A percentile compares a stretch with the other conserved stretches of the same genome.
These are phyloP conservation scores for Cygnus atratus DNA, from an alignment of 2,113 vertebrate species.

Conservation along the genomic window DNA sequence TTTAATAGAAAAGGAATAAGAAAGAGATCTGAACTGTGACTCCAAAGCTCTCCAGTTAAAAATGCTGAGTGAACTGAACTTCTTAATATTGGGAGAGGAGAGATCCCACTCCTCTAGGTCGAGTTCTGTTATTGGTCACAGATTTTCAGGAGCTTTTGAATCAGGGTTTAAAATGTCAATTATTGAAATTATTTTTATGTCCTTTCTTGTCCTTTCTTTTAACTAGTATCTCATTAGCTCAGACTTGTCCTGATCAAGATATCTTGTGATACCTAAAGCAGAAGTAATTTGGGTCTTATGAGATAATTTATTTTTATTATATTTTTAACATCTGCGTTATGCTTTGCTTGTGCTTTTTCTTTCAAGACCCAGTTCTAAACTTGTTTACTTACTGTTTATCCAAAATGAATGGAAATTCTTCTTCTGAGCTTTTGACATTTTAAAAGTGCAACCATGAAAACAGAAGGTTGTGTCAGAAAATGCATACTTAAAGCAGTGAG, in stretches of 20 bases:
- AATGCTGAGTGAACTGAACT: neutral
- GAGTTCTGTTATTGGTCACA: neutral
- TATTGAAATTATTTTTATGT: neutral
- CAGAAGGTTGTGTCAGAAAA: neutral
- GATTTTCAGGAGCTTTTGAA: neutral
- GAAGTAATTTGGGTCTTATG: neutral
- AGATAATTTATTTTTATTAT: neutral
- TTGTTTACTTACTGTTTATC: neutral
- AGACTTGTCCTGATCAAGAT: neutral
- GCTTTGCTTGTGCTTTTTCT: neutral
- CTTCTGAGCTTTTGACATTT: neutral
- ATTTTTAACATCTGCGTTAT: neutral
- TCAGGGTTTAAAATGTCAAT: neutral
- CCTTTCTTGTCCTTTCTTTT: neutral
- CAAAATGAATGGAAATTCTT: neutral
- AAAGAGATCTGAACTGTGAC: neutral
- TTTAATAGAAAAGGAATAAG: neutral
- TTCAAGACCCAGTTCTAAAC: neutral
- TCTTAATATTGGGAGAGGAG: neutral
- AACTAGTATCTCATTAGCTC: neutral
- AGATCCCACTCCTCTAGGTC: neutral
- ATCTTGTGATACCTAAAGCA: neutral
- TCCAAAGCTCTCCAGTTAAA: neutral
- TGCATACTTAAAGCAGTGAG: neutral
- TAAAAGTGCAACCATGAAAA: neutral